Evolutionary conservation across 2,797 vertebrate species (phyloP).

Genomic region (Scleropages formosus): DNA sequence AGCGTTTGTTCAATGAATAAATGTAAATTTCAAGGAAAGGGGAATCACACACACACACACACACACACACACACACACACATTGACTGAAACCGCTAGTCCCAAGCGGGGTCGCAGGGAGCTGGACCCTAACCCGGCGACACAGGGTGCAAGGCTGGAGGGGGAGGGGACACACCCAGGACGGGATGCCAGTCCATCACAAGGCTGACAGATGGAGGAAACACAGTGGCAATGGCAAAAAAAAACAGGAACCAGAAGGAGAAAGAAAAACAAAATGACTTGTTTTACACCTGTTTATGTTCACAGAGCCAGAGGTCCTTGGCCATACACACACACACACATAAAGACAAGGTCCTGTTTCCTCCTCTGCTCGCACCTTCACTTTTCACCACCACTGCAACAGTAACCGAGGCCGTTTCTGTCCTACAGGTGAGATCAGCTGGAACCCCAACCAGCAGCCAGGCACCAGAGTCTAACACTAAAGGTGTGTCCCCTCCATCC

Average conservation of each 20-base stretch:
- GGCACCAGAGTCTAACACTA: slow-evolving; percentile 66
- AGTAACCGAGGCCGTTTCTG: slow-evolving; percentile 26
- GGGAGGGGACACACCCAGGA: too few relatives aligned
- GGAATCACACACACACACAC: not conserved
- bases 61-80: not conserved
- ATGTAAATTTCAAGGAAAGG: not conserved
- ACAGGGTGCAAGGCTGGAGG: too few relatives aligned
- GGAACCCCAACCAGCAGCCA: slow-evolving; percentile 71
- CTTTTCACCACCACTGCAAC: slow-evolving; percentile 24
- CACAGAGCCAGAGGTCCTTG: too few relatives aligned
- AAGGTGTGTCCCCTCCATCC: slow-evolving; percentile 59
- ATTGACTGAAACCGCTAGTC: too few relatives aligned
- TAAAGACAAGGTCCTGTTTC: not conserved
- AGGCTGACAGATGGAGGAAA: too few relatives aligned
- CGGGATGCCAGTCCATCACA: too few relatives aligned
- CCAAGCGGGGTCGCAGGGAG: too few relatives aligned
- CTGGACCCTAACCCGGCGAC: too few relatives aligned
- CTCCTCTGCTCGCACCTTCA: slow-evolving; percentile 24
- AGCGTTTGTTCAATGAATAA: not conserved
- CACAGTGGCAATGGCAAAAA: too few relatives aligned
- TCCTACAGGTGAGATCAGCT: slow-evolving; percentile 65
- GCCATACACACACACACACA: not conserved
- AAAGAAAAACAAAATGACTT: too few relatives aligned
- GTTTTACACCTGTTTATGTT: too few relatives aligned
- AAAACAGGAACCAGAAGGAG: too few relatives aligned